phyloP scores from a whole-genome alignment of 2,113 vertebrate genomes.

The Cathartes aura region DNA sequence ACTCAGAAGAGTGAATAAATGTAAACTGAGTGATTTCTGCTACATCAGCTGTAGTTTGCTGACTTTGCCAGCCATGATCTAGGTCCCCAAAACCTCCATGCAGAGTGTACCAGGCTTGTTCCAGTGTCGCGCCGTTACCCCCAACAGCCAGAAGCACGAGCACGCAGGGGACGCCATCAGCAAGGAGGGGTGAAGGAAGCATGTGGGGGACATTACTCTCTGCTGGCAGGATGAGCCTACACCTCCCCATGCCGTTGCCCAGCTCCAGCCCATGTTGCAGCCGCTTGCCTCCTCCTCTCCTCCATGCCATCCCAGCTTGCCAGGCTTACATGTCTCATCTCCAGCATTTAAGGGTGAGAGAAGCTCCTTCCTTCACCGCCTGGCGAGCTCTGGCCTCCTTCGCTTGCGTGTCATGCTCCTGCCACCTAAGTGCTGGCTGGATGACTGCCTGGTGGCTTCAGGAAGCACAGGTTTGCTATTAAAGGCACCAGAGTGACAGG shows the following conservation, averaged over 20 bases:
- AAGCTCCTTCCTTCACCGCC: background rate
- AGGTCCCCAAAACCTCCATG: background rate
- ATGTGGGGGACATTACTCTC: fast-evolving
- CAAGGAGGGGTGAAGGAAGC: background rate
- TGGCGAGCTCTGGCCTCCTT: background rate
- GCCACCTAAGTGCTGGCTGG: background rate
- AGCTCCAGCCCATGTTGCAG: background rate
- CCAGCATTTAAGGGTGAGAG: background rate
- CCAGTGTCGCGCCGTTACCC: fast-evolving
- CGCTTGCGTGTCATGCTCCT: fast-evolving
- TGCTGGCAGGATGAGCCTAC: background rate
- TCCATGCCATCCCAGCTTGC: fast-evolving
- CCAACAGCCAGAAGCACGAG: background rate
- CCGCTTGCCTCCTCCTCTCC: background rate
- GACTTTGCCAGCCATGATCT: background rate
- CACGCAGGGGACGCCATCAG: fast-evolving
- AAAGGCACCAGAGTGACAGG: background rate
- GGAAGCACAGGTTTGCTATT: background rate
- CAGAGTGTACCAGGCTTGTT: background rate
- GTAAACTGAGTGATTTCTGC: background rate
- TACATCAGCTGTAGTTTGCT: background rate
- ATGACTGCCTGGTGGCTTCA: background rate
- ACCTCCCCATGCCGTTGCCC: background rate
- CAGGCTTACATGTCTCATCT: background rate
- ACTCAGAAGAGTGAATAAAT: background rate